Evolutionary conservation across 2,113 vertebrate species (phyloP), one percentile per base, ranked within the genome.

Genomic region (Hippoglossus stenolepis): DNA sequence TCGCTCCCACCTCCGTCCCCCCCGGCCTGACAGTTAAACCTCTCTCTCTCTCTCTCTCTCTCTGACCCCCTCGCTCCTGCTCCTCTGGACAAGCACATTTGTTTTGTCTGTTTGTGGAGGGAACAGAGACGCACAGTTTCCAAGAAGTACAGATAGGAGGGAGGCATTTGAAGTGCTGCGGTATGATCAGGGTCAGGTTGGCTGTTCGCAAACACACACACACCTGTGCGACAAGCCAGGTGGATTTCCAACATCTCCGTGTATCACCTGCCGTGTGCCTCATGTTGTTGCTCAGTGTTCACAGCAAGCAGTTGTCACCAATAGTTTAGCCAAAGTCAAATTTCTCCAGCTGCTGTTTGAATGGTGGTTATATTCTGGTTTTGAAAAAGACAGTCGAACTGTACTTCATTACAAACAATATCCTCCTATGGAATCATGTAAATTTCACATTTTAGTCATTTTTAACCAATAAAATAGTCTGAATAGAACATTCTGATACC

Each of bases 41-140:
- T 53, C 15, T 31, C 31, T 31, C 31, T 31, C 31, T 31, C 28
- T 31, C 28, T 31, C 28, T 31, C 62, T 65, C 43, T 68, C 51
- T 61, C n/a, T 68, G 65, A 58, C 65, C 47, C 23, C n/a, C 21
- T 66, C 2, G 2, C 35, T 65, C 31, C 73, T 20, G 24, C 54
- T 51, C 59, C 13, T 26, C 15, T 47, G 20, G 56, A 70, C 66
- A 28, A 53, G 38, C 70, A 9, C 0, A 0, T 70, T 77, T 87
- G 77, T 87, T 85, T n/a, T 70, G 80, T 80, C 70, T 82, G 75
- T 70, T 38, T 61, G 57, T 45, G 40, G n/a, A 43, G 28, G 59
- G 51, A 61, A 72, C 47, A 53, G 68, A 57, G 17, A 65, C 12
- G 3, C 3, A 6, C 63, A 54, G 6, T 21, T n/a, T 21, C n/a